Conservation (phyloP, 2,113 vertebrate species). For the Dipodomys merriami region DNA sequence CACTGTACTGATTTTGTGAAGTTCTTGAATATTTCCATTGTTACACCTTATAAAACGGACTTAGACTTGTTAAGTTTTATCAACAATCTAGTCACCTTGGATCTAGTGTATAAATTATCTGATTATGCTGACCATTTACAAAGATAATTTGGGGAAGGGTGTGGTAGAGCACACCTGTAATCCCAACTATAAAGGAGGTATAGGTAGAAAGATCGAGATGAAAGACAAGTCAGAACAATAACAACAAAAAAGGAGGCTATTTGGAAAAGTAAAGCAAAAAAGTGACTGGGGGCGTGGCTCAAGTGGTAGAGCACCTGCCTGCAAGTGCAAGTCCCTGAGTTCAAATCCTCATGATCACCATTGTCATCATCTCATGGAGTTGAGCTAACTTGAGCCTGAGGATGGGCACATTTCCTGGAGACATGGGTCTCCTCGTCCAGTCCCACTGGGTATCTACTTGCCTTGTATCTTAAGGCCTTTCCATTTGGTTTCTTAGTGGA, state of each 20-base stretch:
- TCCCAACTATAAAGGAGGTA: too few species aligned
- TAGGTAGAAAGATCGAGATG: too few species aligned
- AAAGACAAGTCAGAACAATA: too few species aligned
- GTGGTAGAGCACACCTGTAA: too few species aligned
- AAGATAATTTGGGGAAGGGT: not conserved
- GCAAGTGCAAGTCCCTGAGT: too few species aligned
- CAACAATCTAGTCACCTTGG: not conserved
- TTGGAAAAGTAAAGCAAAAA: too few species aligned
- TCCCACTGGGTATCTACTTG: too few species aligned
- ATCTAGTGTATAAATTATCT: not conserved
- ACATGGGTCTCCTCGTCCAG: not conserved
- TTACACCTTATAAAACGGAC: conserved; percentile 11
- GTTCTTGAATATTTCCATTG: not conserved
- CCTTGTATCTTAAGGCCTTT: not conserved
- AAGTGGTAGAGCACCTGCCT: too few species aligned
- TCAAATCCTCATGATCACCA: too few species aligned
- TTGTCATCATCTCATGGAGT: too few species aligned
- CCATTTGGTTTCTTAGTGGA: not conserved
- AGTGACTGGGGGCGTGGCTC: too few species aligned
- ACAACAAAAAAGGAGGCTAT: too few species aligned
- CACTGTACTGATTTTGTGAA: not conserved
- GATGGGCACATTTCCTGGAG: not conserved
- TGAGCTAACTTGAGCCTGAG: not conserved
- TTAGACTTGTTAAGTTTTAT: not conserved
- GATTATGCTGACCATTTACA: not conserved